Conservation (phyloP, 2,113 vertebrate species). For the Lutjanus erythropterus region DNA sequence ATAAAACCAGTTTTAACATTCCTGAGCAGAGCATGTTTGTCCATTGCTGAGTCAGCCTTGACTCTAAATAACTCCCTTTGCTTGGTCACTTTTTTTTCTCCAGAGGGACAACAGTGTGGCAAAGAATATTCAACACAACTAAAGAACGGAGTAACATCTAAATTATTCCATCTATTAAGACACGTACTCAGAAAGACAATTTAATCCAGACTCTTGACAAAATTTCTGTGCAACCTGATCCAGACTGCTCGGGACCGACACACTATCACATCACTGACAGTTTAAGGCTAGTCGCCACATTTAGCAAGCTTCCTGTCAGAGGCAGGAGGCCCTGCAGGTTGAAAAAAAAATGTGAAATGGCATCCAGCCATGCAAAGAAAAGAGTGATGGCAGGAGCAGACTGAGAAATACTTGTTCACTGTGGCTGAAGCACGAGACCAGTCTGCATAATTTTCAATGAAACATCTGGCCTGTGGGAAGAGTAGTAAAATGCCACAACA, state of each 20-base stretch:
- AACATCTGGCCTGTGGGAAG: background rate
- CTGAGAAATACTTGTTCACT: background rate
- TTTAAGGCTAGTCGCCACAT: background rate
- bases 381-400: background rate
- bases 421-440: background rate
- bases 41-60: background rate
- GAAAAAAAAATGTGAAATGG: too few relatives aligned
- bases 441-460: background rate
- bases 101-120: conserved; percentile 6
- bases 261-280: too few relatives aligned
- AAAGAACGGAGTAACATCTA: background rate
- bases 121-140: background rate
- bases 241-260: background rate
- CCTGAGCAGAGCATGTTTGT: background rate
- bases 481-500: background rate
- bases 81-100: background rate
- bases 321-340: background rate
- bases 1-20: background rate
- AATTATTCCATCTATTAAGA: background rate
- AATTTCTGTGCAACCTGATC: background rate
- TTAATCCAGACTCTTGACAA: too few relatives aligned
- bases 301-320: background rate
- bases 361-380: too few relatives aligned
- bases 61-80: background rate
- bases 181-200: background rate